phyloP scores from a whole-genome alignment of 2,113 vertebrate species.

The Oryctolagus cuniculus region mOryCun1.1 NC_091439.1:57304501-57305000 shows the following conservation, averaged over 20 bases:
- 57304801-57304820: no score
- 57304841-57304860: no score
- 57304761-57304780: constrained; percentile 39
- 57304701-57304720: background rate
- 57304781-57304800: background rate
- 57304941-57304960: no score
- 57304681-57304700: constrained; percentile 44
- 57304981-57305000: no score
- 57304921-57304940: no score
- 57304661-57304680: background rate
- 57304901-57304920: no score
- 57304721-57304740: background rate
- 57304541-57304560: background rate
- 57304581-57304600: background rate
- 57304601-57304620: background rate
- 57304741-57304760: background rate
- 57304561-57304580: background rate
- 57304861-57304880: no score
- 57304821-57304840: no score
- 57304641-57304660: background rate
- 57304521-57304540: background rate
- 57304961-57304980: no score
- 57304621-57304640: background rate
- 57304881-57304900: no score
- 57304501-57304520: background rate